Evolutionary conservation across 2,113 vertebrate genomes (phyloP).

Genomic region (Brachionichthys hirsutus): DNA sequence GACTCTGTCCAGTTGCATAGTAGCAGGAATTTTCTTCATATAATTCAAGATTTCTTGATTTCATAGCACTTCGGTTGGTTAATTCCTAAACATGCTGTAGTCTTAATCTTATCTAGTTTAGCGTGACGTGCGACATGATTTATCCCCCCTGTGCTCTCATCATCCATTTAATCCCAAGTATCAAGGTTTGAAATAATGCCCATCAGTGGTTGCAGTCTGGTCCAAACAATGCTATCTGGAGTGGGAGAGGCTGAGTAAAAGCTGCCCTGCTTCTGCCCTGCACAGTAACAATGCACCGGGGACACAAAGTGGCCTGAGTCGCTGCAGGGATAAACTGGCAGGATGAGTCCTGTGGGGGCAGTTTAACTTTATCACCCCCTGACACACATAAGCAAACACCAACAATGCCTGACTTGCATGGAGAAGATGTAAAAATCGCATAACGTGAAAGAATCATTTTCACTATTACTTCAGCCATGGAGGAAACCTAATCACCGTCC

Average conservation of each 20-base stretch:
- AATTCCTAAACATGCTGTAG: too few species aligned
- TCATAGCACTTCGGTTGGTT: too few species aligned
- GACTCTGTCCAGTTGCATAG: not conserved
- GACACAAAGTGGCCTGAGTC: conserved; percentile 32
- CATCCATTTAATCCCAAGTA: conserved; percentile 61
- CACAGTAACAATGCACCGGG: conserved; percentile 24
- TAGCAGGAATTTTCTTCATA: too few species aligned
- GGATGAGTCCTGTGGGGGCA: not conserved
- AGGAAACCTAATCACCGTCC: not conserved
- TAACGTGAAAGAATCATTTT: not conserved
- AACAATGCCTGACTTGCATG: not conserved
- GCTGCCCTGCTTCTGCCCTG: conserved; percentile 25
- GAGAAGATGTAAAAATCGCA: not conserved
- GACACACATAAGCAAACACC: not conserved
- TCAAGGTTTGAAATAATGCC: conserved; percentile 54
- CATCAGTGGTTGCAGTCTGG: conserved; percentile 49
- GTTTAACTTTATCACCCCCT: conserved; percentile 2
- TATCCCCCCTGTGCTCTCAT: conserved; percentile 40
- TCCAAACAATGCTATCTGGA: conserved; percentile 54
- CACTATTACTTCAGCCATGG: not conserved
- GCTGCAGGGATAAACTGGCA: conserved; percentile 34
- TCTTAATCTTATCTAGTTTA: conserved; percentile 26
- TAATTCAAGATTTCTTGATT: too few species aligned
- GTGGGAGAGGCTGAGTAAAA: conserved; percentile 18
- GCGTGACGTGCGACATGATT: conserved; percentile 45